These are phyloP conservation scores for Chaitophorus viminalis DNA, from an alignment of 2,888 invertebrate species.

Conservation along the genomic window DNA sequence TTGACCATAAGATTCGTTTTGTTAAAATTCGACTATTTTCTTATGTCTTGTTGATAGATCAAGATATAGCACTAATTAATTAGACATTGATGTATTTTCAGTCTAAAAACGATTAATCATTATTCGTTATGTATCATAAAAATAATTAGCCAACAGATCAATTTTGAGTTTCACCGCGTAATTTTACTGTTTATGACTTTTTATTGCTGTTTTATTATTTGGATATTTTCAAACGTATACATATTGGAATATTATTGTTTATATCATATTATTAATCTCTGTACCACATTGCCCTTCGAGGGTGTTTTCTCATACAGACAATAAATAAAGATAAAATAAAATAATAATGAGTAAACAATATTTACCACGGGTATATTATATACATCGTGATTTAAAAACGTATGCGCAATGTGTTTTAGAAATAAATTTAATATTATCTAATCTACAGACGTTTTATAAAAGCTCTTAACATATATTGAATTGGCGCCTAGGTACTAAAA, in stretches of 20 bases:
- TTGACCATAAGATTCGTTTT: too few relatives aligned
- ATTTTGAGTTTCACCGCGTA: neutral
- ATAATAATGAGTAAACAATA: too few relatives aligned
- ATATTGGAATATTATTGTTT: too few relatives aligned
- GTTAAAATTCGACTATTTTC: too few relatives aligned
- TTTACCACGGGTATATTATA: neutral
- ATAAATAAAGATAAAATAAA: too few relatives aligned
- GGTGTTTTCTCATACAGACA: too few relatives aligned
- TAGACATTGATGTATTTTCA: too few relatives aligned
- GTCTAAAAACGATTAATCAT: too few relatives aligned
- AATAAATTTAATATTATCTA: conserved; percentile 29
- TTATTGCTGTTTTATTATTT: neutral
- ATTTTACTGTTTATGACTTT: neutral
- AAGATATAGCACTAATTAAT: too few relatives aligned
- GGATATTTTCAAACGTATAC: neutral
- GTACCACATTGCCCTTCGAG: too few relatives aligned
- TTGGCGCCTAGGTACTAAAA: conserved; percentile 14
- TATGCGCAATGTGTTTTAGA: neutral
- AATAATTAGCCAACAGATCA: neutral
- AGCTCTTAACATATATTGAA: conserved; percentile 6
- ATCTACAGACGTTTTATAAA: conserved; percentile 20
- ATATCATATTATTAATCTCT: too few relatives aligned
- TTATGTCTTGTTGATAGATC: too few relatives aligned
- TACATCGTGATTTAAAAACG: conserved; percentile 4
- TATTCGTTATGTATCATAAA: neutral